Percentiles rank a stretch among this genome's conserved stretches.
phyloP scores from a whole-genome alignment of 2,888 invertebrate genomes.

The Stenchaetothrips biformis region DNA sequence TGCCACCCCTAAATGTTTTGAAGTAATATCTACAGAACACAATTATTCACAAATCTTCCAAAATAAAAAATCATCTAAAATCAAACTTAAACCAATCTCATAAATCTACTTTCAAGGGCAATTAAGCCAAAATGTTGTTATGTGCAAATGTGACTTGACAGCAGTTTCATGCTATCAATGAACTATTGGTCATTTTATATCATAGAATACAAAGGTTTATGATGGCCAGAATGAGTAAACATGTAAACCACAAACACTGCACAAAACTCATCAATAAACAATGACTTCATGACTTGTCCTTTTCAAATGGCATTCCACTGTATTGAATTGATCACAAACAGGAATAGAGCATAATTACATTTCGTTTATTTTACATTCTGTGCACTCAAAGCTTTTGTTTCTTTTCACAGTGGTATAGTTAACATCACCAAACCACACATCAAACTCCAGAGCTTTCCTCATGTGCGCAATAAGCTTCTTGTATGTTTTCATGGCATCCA shows the following conservation, averaged over 20 bases:
- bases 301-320: not conserved
- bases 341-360: not conserved
- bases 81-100: not conserved
- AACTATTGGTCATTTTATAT: not conserved
- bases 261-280: not conserved
- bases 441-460: not conserved
- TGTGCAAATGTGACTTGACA: not conserved
- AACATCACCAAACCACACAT: not conserved
- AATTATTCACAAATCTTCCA: not conserved
- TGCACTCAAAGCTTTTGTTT: not conserved
- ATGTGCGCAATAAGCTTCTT: not conserved
- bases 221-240: not conserved
- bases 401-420: not conserved
- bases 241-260: not conserved
- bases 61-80: not conserved
- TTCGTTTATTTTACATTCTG: not conserved
- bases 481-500: not conserved
- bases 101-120: not conserved
- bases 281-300: not conserved
- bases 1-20: not conserved
- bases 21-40: not conserved
- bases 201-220: not conserved
- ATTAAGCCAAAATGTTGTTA: not conserved
- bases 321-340: not conserved
- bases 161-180: not conserved